Percentiles rank a stretch among this genome's conserved stretches.
phyloP scores from a whole-genome alignment of 1,140 invertebrate species.

The Scaptomyza montana region DNA sequence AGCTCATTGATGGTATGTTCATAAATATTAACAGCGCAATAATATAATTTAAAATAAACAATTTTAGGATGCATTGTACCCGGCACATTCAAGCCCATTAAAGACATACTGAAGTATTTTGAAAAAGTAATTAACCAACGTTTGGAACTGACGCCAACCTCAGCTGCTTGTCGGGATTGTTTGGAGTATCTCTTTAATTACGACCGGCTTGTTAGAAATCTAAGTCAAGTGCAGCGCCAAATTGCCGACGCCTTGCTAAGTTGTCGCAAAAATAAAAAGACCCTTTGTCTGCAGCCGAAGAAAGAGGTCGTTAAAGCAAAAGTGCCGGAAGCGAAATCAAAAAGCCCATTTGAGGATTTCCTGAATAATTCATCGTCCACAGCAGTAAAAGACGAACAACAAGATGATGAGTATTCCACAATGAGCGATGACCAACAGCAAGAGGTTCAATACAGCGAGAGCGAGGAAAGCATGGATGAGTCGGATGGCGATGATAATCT shows the following conservation, averaged over 20 bases:
- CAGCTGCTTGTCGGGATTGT: conserved; percentile 59
- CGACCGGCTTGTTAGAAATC: conserved; percentile 61
- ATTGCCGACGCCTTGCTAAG: conserved; percentile 58
- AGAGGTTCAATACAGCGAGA: conserved; percentile 49
- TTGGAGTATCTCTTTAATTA: conserved; percentile 68
- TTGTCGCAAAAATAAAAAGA: conserved; percentile 48
- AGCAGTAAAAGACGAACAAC: conserved; percentile 10
- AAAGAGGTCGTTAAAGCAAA: conserved; percentile 32
- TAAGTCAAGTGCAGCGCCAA: conserved; percentile 66
- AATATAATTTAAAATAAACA: conserved; percentile 2
- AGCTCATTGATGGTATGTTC: conserved; percentile 61
- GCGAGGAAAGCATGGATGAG: conserved; percentile 47
- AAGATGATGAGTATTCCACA: conserved; percentile 23
- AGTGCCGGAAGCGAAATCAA: conserved; percentile 8
- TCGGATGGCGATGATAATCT: conserved; percentile 52
- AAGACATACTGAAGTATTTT: conserved; percentile 67
- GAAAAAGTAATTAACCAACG: conserved; percentile 70
- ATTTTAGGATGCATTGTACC: conserved; percentile 65
- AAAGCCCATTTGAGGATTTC: conserved; percentile 1
- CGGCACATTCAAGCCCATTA: conserved; percentile 70
- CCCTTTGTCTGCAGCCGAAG: conserved; percentile 16
- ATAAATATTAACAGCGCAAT: not conserved
- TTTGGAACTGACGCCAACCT: conserved; percentile 54
- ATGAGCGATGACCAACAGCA: conserved; percentile 43
- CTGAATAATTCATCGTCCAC: not conserved